Evolutionary conservation across 2,797 vertebrate genomes (phyloP), one percentile per base, ranked within the genome.

Genomic region (Acrossocheilus wenchowensis): DNA sequence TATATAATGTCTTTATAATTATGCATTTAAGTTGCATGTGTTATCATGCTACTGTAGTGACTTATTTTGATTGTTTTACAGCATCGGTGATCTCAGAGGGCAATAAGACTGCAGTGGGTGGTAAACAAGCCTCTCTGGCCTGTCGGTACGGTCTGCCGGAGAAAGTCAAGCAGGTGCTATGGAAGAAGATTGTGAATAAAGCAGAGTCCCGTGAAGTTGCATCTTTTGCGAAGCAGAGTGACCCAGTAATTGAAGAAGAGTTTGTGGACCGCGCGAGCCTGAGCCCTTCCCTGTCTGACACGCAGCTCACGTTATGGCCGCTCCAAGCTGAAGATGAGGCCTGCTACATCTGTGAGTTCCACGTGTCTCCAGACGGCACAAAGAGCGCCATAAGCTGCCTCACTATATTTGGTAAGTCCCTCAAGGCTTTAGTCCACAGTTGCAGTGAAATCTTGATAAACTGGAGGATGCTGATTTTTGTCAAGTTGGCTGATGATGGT

Each of bases 301-400:
- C 93, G 36, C 89, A 92, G 89, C 94, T 96, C 82, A 94, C 91
- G 82, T 93, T 96, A 81, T 92, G 94, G 85, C 94, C 95, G 0
- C 95, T 96, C 62, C 36, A 78, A 2, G 91, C 93, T 75, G 88
- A 91, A 89, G 95, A 96, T 2, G 95, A 96, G 88, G 95, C 94
- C 88, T 96, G 95, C 93, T 96, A 95, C 92, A 94, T 92, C 86
- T 96, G 95, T 88, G 78, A 94, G 87, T 96, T 93, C 81, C 88
- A 92, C 89, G 94, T 91, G 1, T 87, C 88, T 23, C 39, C 82
- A 0, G 93, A 93, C 0, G 94, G 92, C 23, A 90, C 64, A 1
- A 95, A 94, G 91, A 95, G 90, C 78, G 90, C 93, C 81, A 92
- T 87, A 0, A 89, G 94, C 81, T 96, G 95, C 91, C 95, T 96